Percentiles rank a stretch among this genome's conserved stretches.
These are phyloP conservation scores for Botia almorhae DNA, from an alignment of 2,797 vertebrate species.

Conservation along the genomic window DNA sequence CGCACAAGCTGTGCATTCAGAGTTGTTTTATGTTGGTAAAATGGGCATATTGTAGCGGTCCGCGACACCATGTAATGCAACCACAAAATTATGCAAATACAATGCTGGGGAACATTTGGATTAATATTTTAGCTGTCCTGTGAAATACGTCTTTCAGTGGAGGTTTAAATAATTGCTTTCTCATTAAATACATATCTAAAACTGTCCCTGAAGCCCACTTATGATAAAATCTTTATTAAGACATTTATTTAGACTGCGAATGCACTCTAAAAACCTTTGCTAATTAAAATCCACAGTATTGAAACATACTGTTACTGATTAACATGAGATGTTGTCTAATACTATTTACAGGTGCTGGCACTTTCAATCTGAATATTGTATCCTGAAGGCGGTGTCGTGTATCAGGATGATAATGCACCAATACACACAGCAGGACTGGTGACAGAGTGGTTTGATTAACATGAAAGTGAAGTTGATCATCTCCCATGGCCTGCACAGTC, in stretches of 20 bases:
- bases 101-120: slow-evolving; percentile 38
- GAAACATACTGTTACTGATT: no score
- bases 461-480: no score
- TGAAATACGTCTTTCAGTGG: slow-evolving; percentile 34
- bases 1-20: slow-evolving; percentile 80
- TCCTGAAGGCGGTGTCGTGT: no score
- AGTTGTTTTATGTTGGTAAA: slow-evolving; percentile 71
- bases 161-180: slow-evolving; percentile 22
- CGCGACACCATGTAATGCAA: slow-evolving; percentile 31
- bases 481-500: no score
- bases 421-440: no score
- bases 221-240: slow-evolving; percentile 23
- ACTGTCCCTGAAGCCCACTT: slow-evolving; percentile 6
- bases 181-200: slow-evolving; percentile 16
- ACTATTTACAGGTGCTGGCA: no score
- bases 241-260: neutral
- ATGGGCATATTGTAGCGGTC: slow-evolving; percentile 51
- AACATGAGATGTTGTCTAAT: no score
- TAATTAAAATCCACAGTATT: neutral
- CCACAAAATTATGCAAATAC: slow-evolving; percentile 49
- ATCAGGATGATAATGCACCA: no score
- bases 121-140: slow-evolving; percentile 4
- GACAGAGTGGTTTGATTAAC: no score
- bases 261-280: neutral
- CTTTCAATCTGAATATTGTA: no score